Base-by-base conservation (phyloP, 2,888 invertebrate genomes). In the Drosophila mettleri region DNA sequence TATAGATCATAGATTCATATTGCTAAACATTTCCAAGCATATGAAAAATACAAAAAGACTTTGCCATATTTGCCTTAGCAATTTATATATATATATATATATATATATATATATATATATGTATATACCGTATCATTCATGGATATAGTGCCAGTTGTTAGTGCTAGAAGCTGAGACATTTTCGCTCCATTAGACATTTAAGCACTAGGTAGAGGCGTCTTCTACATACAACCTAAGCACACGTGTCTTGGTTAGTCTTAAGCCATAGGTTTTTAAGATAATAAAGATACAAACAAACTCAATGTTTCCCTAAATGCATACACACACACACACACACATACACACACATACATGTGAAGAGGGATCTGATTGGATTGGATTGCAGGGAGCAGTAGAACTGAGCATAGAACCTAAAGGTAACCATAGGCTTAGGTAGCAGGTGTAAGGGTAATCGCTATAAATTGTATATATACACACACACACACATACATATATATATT, bases 261-360 rank as follows among this genome's bases (percentile, higher is more conserved):
- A 62, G 62, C 16, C 20, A 20, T 62, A 62, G 33, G 39, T 49
- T 48, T 62, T 48, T 62, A 62, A 62, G 62, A 14, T 6, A 62
- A 62, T 62, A 62, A 62, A 62, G 20, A 33, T 29, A 10, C 12
- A 24, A 39, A 61, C 31, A 16, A 39, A 38, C 38, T 3, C 12
- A 1, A 29, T 24, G 36, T 48, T 20, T 27, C 22, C n/a, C n/a
- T 20, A 18, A 12, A 36, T 20, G 20, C 3, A 14, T 6, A 29
- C 29, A 29, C 9, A 29, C 29, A 29, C 8, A 29, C 2, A 29
- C 8, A 29, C 7, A 29, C 0, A 20, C 2, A 16, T 16, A 27
- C 16, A 43, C 6, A 29, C 27, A n/a, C 2, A 27, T 18, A 18
- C 2, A 27, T 27, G 6, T 27, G 24, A n/a, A 12, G 41, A 24